Evolutionary conservation across 92 coral and sea anemone genomes (phyloP).

Genomic region (Epizoanthus fatuus): DNA sequence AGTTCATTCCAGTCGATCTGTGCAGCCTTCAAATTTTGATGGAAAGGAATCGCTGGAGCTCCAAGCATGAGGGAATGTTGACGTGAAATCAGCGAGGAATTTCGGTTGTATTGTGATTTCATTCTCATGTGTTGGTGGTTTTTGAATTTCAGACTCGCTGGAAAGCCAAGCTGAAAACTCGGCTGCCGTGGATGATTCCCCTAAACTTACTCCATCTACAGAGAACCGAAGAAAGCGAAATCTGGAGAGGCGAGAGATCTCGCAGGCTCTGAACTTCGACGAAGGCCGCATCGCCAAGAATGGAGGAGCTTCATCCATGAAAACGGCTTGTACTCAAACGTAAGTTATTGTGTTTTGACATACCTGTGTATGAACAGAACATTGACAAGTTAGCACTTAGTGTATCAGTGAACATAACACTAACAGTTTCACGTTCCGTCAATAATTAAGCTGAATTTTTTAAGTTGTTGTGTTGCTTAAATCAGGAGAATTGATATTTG

Average conservation of each 20-base stretch:
- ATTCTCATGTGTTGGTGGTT: conserved; percentile 16
- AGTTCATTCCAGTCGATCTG: conserved; percentile 44
- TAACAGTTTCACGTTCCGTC: conserved; percentile 23
- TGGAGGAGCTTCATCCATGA: conserved; percentile 61
- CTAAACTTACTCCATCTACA: conserved; percentile 75
- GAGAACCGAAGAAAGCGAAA: conserved; percentile 90
- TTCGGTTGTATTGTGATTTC: conserved; percentile 8
- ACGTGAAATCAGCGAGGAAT: conserved; percentile 29
- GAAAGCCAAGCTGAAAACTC: conserved; percentile 29
- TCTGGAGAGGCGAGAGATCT: conserved; percentile 77
- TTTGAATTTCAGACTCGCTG: conserved; percentile 39
- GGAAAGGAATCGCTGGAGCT: conserved; percentile 34
- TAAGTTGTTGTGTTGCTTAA: conserved; percentile 3
- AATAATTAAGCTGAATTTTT: conserved; percentile 18
- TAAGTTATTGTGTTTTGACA: conserved; percentile 49
- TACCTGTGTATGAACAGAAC: background rate
- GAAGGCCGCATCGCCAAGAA: conserved; percentile 73
- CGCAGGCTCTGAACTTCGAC: conserved; percentile 75
- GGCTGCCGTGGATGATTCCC: conserved; percentile 65
- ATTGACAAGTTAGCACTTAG: background rate
- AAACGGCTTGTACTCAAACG: conserved; percentile 95
- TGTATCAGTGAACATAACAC: background rate
- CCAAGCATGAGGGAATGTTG: conserved; percentile 40
- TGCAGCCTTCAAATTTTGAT: conserved; percentile 32
- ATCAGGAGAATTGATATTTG: background rate